Base-by-base conservation (phyloP, 1,140 invertebrate species). In the Heliothis subflexa region DNA sequence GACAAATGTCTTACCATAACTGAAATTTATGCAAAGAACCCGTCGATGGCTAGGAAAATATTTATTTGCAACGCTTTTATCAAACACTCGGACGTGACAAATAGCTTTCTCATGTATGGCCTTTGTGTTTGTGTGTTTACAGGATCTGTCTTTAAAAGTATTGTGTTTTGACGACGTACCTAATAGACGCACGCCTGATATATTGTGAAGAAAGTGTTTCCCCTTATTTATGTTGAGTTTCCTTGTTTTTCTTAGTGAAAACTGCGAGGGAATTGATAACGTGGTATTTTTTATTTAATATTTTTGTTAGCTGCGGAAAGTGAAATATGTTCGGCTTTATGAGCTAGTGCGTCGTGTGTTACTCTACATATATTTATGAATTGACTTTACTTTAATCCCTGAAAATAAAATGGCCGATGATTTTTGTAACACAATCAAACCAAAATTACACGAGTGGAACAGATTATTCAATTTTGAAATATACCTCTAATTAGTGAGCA, bases 21-120 rank as follows among this genome's bases (percentile, higher is more conserved):
- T 73, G 68, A 73, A 78, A 78, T 78, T 73, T 78, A 78, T 78
- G 77, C 49, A 78, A 78, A 78, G 77, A 61, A 64, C 74, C 61
- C 78, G 78, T 68, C 78, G 78, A 79, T 79, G 68, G 68, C 2
- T 47, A 25, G 77, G 4, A 33, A 72, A 78, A 78, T 78, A 72
- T 78, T 62, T 78, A 78, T 78, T 78, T 73, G 68, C 13, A 33
- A 13, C 49, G 21, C 78, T 77, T 77, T 77, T 75, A 75, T 75
- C 73, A 62, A 75, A 54, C 49, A 33, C 47, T 75, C 40, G 66
- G 66, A 70, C 66, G n/a, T 70, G 50, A 70, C 66, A 70, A 70
- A 70, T 71, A 54, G 52, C 68, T 54, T 54, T 71, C 14, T 40
- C 50, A 55, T 54, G 68, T 71, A 45, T 13, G 13, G 33, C 25